Conservation (phyloP, 2,888 invertebrate genomes). For the Apodemia mormo region DNA sequence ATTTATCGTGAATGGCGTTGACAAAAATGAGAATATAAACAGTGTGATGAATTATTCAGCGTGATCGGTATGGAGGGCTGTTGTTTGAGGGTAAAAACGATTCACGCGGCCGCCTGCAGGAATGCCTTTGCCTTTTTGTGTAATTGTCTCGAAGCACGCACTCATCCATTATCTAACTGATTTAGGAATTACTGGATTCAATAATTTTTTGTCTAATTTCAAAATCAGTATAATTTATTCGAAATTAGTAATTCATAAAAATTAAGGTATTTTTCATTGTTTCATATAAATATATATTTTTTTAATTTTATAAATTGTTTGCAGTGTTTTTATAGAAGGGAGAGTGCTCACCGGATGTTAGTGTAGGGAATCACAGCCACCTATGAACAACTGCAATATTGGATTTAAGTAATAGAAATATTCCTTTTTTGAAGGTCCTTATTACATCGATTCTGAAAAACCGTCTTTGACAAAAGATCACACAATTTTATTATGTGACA, state of each 20-base stretch:
- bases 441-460: too few species aligned
- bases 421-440: too few species aligned
- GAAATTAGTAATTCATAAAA: slow-evolving; percentile 27
- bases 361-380: too few species aligned
- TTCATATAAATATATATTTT: too few species aligned
- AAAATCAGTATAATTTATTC: slow-evolving; percentile 37
- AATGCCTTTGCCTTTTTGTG: slow-evolving; percentile 76
- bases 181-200: slow-evolving; percentile 57
- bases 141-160: slow-evolving; percentile 78
- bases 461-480: too few species aligned
- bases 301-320: too few species aligned
- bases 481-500: too few species aligned
- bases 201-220: slow-evolving; percentile 46
- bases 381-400: too few species aligned
- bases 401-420: too few species aligned
- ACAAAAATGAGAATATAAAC: slow-evolving; percentile 81
- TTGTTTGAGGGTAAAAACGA: slow-evolving; percentile 58
- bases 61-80: slow-evolving; percentile 76
- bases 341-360: too few species aligned
- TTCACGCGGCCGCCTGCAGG: slow-evolving; percentile 59
- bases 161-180: slow-evolving; percentile 79
- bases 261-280: too few species aligned
- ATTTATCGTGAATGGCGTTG: slow-evolving; percentile 78
- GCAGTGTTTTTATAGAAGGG: too few species aligned
- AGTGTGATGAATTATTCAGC: slow-evolving; percentile 80